Evolutionary conservation across 2,113 vertebrate genomes (phyloP).

Genomic region (Bufo bufo): DNA sequence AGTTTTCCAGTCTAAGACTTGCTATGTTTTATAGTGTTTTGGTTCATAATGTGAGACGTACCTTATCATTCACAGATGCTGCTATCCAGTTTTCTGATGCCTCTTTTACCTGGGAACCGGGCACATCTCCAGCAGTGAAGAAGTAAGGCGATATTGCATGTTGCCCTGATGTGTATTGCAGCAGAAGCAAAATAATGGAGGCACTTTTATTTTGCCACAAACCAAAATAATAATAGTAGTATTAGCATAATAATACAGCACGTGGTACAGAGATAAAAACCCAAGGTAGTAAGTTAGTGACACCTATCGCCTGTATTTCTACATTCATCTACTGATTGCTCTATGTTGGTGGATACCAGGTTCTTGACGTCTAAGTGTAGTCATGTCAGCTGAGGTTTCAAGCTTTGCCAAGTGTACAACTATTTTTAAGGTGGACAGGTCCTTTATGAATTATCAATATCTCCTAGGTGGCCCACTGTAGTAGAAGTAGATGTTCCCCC

Average conservation of each 20-base stretch:
- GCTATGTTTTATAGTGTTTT: no score
- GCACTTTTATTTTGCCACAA: neutral
- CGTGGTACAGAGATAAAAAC: neutral
- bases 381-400: neutral
- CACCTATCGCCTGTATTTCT: neutral
- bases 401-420: neutral
- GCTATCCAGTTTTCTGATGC: constrained; percentile 79
- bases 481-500: neutral
- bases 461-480: neutral
- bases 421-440: neutral
- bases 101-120: constrained; percentile 86
- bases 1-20: no score
- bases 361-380: neutral
- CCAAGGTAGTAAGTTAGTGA: neutral
- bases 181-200: neutral
- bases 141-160: constrained; percentile 73
- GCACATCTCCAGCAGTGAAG: constrained; percentile 69
- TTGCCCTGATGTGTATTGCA: neutral
- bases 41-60: no score
- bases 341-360: neutral
- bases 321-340: neutral
- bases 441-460: neutral
- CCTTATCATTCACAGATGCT: constrained; percentile 70
- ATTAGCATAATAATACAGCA: neutral
- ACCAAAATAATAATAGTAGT: neutral